phyloP scores from a whole-genome alignment of 1,140 invertebrate genomes.

The Daktulosphaira vitifoliae region DNA sequence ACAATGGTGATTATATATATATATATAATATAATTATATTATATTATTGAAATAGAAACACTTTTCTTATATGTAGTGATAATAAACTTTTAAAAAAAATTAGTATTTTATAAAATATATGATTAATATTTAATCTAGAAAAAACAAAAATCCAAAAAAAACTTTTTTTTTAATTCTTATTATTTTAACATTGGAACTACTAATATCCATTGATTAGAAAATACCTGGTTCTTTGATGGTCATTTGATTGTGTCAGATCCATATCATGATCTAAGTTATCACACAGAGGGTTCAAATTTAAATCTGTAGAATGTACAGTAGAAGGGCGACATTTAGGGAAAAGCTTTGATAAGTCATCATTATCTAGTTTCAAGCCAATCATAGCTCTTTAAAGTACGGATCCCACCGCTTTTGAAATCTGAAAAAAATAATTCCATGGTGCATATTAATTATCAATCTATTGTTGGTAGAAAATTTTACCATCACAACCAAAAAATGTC shows the following conservation, averaged over 20 bases:
- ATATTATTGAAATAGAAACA: too few relatives aligned
- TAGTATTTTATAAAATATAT: too few relatives aligned
- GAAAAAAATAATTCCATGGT: too few relatives aligned
- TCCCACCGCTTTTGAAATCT: slow-evolving; percentile 28
- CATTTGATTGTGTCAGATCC: slow-evolving; percentile 20
- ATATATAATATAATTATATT: too few relatives aligned
- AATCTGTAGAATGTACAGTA: slow-evolving; percentile 40
- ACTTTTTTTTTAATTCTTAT: neutral
- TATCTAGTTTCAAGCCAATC: slow-evolving; percentile 37
- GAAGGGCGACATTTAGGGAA: slow-evolving; percentile 73
- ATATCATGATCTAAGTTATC: slow-evolving; percentile 20
- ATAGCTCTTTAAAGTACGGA: slow-evolving; percentile 31
- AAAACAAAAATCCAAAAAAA: too few relatives aligned
- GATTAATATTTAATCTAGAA: too few relatives aligned
- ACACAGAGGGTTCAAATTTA: slow-evolving; percentile 47
- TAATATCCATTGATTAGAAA: neutral
- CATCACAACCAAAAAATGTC: too few relatives aligned
- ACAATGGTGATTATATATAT: too few relatives aligned
- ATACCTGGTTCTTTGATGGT: slow-evolving; percentile 24
- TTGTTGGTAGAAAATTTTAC: too few relatives aligned
- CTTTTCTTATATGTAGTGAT: too few relatives aligned
- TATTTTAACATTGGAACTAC: neutral
- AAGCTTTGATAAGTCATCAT: slow-evolving; percentile 65
- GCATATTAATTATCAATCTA: too few relatives aligned
- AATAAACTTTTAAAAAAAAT: too few relatives aligned